phyloP scores from a whole-genome alignment of 2,888 invertebrate species.

The Liodrosophila aerea region DNA sequence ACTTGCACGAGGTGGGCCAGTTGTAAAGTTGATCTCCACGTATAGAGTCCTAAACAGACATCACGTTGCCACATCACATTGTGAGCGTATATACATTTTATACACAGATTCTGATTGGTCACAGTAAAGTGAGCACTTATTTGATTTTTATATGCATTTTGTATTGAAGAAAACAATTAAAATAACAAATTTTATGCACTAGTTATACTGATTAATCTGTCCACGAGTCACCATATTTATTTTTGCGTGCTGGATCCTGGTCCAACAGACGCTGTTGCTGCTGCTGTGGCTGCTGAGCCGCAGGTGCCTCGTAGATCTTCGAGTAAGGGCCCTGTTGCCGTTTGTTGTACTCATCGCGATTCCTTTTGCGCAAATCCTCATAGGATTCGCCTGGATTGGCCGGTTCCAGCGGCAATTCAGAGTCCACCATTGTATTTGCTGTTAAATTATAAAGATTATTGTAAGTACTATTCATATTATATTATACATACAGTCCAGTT shows the following conservation, averaged over 20 bases:
- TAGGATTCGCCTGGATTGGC: slow-evolving; percentile 85
- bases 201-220: slow-evolving; percentile 61
- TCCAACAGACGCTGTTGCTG: slow-evolving; percentile 22
- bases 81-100: slow-evolving; percentile 22
- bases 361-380: slow-evolving; percentile 88
- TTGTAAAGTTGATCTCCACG: slow-evolving; percentile 37
- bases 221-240: slow-evolving; percentile 82
- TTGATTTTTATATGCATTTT: slow-evolving; percentile 26
- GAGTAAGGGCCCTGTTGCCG: slow-evolving; percentile 73
- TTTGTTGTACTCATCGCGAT: slow-evolving; percentile 86
- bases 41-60: slow-evolving; percentile 12
- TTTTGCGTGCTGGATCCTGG: slow-evolving; percentile 51
- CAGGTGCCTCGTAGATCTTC: slow-evolving; percentile 63
- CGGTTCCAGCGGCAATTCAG: slow-evolving; percentile 82
- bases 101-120: slow-evolving; percentile 10
- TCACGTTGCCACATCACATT: slow-evolving; percentile 42
- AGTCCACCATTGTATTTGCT: slow-evolving; percentile 80
- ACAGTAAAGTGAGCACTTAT: background rate
- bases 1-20: slow-evolving; percentile 88
- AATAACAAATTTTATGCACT: slow-evolving; percentile 35
- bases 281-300: slow-evolving; percentile 36
- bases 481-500: slow-evolving; percentile 83
- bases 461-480: background rate
- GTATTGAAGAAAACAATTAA: slow-evolving; percentile 41
- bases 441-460: background rate